Evolutionary conservation across 1,140 invertebrate species (phyloP), one percentile per base, ranked within the genome.

Genomic region (Nasonia vitripennis): DNA sequence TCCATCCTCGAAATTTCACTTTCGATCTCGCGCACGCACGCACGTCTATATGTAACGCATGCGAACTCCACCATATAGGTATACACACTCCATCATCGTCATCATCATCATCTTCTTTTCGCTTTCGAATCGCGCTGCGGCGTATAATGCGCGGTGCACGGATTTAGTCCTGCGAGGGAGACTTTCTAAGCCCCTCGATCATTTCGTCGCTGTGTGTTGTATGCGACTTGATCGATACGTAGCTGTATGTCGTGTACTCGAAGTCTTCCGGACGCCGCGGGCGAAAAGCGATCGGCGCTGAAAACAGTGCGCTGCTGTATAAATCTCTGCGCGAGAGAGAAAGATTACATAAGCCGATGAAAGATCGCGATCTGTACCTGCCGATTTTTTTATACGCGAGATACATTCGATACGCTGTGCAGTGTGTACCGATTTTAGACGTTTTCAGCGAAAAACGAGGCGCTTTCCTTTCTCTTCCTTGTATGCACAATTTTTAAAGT

Each of bases 141-240:
- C 7, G 34, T 37, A 5, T 37, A 37, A 6, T 45, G 41, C 34
- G 0, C 34, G 34, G 4, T 37, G 51, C 51, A 20, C 17, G 14
- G 51, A 14, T 55, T 55, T 55, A 55, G 17, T 55, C 20, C 17
- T n/a, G 20, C 45, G 31, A 20, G 2, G 20, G 45, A 27, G 51
- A 77, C 73, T 83, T 82, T 82, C 81, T 82, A 82, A 83, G 73
- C 34, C 14, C 6, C 20, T 51, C 45, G 68, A 81, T 45, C 37
- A 51, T 51, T 41, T 17, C 31, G 3, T 27, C 77, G 5, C 20
- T 31, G 7, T 7, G 12, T 1, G 77, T 27, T 37, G 11, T 77
- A 11, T 0, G 1, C 37, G 41, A 7, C 27, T 51, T 1, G 51
- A 3, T 27, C 27, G 48, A 73, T 34, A 62, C 41, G 11, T 45